Conservation (phyloP, 2,113 vertebrate genomes). For the Cyanoderma ruficeps region DNA sequence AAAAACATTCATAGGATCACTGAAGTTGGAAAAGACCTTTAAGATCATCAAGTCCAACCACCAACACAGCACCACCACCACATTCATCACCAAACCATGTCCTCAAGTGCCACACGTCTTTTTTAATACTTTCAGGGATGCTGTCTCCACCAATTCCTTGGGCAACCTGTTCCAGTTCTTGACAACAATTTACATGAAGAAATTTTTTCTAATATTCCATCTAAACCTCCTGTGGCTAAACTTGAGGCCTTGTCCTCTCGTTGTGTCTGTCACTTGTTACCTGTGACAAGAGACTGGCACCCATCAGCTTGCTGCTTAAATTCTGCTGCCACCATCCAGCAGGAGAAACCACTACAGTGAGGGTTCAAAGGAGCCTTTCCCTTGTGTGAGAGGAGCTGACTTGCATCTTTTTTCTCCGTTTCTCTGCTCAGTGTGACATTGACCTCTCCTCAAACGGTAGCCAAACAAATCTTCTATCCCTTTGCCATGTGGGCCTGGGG, state of each 20-base stretch:
- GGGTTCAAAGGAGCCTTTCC: not conserved
- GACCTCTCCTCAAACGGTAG: accelerated
- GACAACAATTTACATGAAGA: not conserved
- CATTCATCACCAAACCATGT: no score
- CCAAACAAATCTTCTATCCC: not conserved
- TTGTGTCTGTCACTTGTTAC: not conserved
- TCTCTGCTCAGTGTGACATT: not conserved
- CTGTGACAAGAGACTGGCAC: not conserved
- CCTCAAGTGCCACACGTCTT: not conserved
- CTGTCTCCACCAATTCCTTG: not conserved
- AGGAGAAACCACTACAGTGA: not conserved
- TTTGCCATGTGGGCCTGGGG: not conserved
- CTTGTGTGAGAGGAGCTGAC: not conserved
- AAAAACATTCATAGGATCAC: accelerated
- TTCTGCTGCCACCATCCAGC: not conserved
- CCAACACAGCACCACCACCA: not conserved
- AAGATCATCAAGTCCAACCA: no score
- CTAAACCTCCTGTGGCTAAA: not conserved
- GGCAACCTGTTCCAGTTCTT: not conserved
- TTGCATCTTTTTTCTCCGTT: not conserved
- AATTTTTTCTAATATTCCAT: not conserved
- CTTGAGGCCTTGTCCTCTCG: accelerated
- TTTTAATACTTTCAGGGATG: not conserved
- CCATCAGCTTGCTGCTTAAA: not conserved
- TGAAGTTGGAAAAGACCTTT: not conserved